Percentiles rank a stretch among this genome's conserved stretches.
These are phyloP conservation scores for Protonibea diacanthus DNA, from an alignment of 2,797 vertebrate species.

Conservation along the genomic window DNA sequence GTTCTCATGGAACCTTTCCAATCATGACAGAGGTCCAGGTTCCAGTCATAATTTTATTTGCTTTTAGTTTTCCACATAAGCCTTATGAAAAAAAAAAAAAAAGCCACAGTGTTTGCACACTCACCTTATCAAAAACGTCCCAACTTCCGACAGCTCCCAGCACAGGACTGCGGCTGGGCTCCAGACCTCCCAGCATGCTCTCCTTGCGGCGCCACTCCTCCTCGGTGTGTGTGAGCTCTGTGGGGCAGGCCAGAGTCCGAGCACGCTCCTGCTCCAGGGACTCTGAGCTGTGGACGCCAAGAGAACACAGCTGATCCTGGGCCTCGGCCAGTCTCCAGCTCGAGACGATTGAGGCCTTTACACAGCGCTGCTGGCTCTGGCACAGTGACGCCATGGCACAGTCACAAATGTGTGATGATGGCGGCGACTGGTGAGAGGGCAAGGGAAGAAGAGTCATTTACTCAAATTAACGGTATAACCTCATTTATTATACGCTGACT, in stretches of 20 bases:
- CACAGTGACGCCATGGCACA: slow-evolving; percentile 90
- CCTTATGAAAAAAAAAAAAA: not conserved
- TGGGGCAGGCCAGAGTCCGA: slow-evolving; percentile 86
- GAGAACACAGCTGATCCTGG: slow-evolving; percentile 92
- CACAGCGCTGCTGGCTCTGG: slow-evolving; percentile 91
- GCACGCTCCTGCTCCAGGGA: slow-evolving; percentile 94
- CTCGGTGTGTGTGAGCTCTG: slow-evolving; percentile 90
- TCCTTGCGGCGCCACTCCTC: slow-evolving; percentile 97
- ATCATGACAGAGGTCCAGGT: not conserved
- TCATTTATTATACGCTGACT: not conserved
- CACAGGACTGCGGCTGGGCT: slow-evolving; percentile 87
- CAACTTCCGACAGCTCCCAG: slow-evolving; percentile 88
- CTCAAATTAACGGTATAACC: not conserved
- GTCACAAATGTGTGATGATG: slow-evolving; percentile 64
- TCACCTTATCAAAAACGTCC: slow-evolving; percentile 97
- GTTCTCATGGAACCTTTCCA: too few species aligned
- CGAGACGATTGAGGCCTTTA: slow-evolving; percentile 93
- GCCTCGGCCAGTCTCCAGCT: slow-evolving; percentile 96
- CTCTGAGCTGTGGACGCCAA: slow-evolving; percentile 96
- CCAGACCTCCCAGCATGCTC: slow-evolving; percentile 89
- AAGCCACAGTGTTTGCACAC: not conserved
- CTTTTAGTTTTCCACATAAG: not conserved
- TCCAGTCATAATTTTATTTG: not conserved
- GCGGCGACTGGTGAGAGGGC: slow-evolving; percentile 71
- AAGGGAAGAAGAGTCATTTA: slow-evolving; percentile 8